These are phyloP conservation scores for Lordiphosa clarofinis DNA, from an alignment of 1,140 invertebrate species.

Conservation along the genomic window DNA sequence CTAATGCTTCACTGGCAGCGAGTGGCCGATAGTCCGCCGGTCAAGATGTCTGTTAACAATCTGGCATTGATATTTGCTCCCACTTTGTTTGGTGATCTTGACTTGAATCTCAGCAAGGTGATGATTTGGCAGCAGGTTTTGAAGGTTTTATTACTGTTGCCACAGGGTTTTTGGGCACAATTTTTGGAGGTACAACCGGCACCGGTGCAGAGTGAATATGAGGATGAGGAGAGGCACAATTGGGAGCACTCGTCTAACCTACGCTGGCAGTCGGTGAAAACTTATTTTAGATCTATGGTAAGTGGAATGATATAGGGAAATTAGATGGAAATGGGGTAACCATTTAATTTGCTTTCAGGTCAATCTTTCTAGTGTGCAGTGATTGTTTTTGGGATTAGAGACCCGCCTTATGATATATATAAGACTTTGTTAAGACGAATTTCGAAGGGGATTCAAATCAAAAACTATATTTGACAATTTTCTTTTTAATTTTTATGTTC, in stretches of 20 bases:
- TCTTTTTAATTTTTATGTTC: too few species aligned
- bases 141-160: slow-evolving; percentile 32
- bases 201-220: slow-evolving; percentile 11
- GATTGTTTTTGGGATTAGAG: slow-evolving; percentile 38
- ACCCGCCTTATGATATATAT: slow-evolving; percentile 8
- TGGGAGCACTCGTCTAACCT: slow-evolving; percentile 33
- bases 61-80: slow-evolving; percentile 91
- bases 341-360: slow-evolving; percentile 15
- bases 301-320: neutral
- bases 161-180: slow-evolving; percentile 50
- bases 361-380: slow-evolving; percentile 26
- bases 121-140: slow-evolving; percentile 51
- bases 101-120: slow-evolving; percentile 79
- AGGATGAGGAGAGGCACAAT: slow-evolving; percentile 31
- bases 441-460: too few species aligned
- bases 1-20: slow-evolving; percentile 91
- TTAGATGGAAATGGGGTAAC: neutral
- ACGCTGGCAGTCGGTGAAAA: slow-evolving; percentile 54
- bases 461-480: too few species aligned
- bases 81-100: slow-evolving; percentile 82
- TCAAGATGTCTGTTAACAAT: slow-evolving; percentile 89
- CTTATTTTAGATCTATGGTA: slow-evolving; percentile 65
- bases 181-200: slow-evolving; percentile 52
- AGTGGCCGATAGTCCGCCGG: slow-evolving; percentile 83
- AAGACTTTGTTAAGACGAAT: too few species aligned